Evolutionary conservation across 1,140 invertebrate genomes (phyloP), one percentile per base, ranked within the genome.

Genomic region (Holcopasites calliopsidis): DNA sequence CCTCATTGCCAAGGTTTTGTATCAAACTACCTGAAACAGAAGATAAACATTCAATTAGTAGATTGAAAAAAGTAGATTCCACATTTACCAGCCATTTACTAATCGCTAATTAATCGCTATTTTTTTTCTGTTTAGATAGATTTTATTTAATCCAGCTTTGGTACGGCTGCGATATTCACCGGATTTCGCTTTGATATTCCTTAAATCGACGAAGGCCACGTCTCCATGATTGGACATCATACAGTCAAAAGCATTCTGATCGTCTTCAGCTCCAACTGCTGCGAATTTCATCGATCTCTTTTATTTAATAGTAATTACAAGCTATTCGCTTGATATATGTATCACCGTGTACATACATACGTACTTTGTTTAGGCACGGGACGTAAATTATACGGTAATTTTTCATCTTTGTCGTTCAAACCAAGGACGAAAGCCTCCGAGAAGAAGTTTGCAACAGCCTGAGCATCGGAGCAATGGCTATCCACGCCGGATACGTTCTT

Each of bases 171-270:
- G n/a, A 4, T 26, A 10, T 52, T 52, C 26, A 85, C 76, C 62
- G 73, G 94, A 93, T 86, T 95, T 94, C 54, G 94, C 93, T 47
- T 86, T 83, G 10, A 96, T 94, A 4, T 94, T 94, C 54, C 93
- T 94, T 66, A 94, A 92, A 66, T 95, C 95, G 1, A 98, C 92
- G 88, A 98, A 98, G 0, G 97, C 97, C 0, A 99, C 96, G 87
- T 98, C 96, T 31, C 94, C 97, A 26, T 92, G 92, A 21, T 94
- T 94, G 85, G 96, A 94, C n/a, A 94, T 93, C 10, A 99, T 91
- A 87, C 97, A 98, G 77, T 94, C 92, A 62, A 98, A 93, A 3
- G 97, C 95, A 26, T 57, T 80, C 3, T 95, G 93, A 77, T 92
- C 88, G 21, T 65, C 73, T 26, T 21, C 76, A 69, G 31, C 38